Evolutionary conservation across 2,888 invertebrate species (phyloP), one percentile per base, ranked within the genome.

Genomic region (Aquatica leii): DNA sequence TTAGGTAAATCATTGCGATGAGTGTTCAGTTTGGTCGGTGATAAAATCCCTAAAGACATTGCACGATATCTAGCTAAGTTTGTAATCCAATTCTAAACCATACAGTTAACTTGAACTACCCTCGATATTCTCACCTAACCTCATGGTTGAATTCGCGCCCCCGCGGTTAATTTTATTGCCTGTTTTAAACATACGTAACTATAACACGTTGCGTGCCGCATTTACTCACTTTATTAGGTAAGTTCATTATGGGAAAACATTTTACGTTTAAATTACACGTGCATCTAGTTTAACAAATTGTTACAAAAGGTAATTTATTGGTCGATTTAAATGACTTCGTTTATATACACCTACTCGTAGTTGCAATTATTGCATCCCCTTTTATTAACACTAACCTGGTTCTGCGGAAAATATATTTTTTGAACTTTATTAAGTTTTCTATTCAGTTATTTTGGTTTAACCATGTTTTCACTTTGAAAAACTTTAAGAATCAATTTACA

Each of bases 111-210:
- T 69, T 70, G 65, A 70, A 69, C 71, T 66, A 65, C 65, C 67
- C 66, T 64, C 55, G 57, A 64, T 64, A 62, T 61, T 56, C 59
- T 65, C 55, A 61, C 63, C 60, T 62, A 49, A 59, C 58, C 52
- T 62, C 55, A 65, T 64, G 64, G 58, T 67, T 60, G 62, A 57
- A 69, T 70, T 71, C 68, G 70, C 77, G 72, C 75, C 76, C 74
- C 74, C 73, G 71, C 74, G 72, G 75, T 76, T 76, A 76, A 77
- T 76, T 76, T 77, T 76, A 77, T 76, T 75, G 74, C 73, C 69
- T 65, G 66, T 68, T 72, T 72, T 70, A 72, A 73, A 73, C 72
- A 70, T 68, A 72, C 70, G 67, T 69, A 69, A 65, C 58, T 52
- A 57, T 56, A 66, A 63, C 65, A 64, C 65, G 59, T 68, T 64